phyloP scores from a whole-genome alignment of 2,113 vertebrate genomes.

The Anolis carolinensis region DNA sequence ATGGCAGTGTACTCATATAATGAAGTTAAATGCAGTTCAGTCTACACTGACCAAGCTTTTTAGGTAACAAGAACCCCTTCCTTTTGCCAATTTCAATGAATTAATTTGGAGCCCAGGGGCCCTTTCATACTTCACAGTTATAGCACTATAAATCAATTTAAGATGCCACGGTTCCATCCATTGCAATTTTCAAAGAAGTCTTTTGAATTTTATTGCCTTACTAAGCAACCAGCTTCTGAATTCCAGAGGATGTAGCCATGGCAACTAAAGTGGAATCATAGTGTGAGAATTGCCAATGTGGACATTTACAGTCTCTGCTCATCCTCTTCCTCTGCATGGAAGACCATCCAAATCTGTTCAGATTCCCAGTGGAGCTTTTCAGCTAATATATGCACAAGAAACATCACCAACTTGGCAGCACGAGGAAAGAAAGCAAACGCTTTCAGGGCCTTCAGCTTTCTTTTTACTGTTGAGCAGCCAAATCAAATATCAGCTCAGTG shows the following conservation, averaged over 20 bases:
- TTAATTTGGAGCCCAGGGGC: slow-evolving; percentile 43
- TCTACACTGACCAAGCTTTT: no score
- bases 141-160: no score
- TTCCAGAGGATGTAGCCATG: no score
- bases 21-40: no score
- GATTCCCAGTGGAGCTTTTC: slow-evolving; percentile 48
- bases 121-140: no score
- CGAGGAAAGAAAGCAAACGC: slow-evolving; percentile 69
- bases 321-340: slow-evolving; percentile 59
- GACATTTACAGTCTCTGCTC: slow-evolving; percentile 68
- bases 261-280: no score
- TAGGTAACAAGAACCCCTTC: no score
- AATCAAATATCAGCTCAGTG: slow-evolving; percentile 45
- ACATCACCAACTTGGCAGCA: slow-evolving; percentile 51
- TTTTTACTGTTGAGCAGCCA: slow-evolving; percentile 59
- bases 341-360: slow-evolving; percentile 61
- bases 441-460: slow-evolving; percentile 51
- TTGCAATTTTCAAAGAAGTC: no score
- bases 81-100: slow-evolving; percentile 55
- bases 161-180: no score
- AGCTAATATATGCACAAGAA: slow-evolving; percentile 47
- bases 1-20: no score
- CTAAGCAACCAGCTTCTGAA: no score
- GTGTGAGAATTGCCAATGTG: slow-evolving; percentile 37
- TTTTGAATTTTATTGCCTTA: no score